phyloP scores from a whole-genome alignment of 2,888 invertebrate genomes.

The Drosophila pseudotalamancana region DNA sequence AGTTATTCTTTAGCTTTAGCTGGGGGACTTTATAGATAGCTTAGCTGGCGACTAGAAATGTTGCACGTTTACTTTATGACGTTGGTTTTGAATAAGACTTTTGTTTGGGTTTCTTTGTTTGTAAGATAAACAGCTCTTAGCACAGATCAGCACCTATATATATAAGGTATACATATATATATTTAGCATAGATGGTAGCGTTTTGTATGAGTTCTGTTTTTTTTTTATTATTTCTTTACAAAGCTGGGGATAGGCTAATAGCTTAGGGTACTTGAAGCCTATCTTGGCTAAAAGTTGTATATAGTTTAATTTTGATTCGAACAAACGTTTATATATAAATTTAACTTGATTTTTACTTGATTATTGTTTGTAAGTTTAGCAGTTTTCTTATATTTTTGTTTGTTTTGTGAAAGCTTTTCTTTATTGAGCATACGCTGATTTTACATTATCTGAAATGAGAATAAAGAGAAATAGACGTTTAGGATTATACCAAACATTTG shows the following conservation, averaged over 20 bases:
- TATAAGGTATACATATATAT: conserved; percentile 47
- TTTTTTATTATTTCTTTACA: conserved; percentile 51
- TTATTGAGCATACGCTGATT: conserved; percentile 80
- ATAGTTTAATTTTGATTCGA: conserved; percentile 51
- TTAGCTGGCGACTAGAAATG: conserved; percentile 72
- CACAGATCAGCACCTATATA: conserved; percentile 55
- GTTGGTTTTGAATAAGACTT: conserved; percentile 30
- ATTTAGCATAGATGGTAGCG: conserved; percentile 65
- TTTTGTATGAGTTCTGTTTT: conserved; percentile 43
- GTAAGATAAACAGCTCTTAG: conserved; percentile 43
- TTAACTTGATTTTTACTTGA: conserved; percentile 35
- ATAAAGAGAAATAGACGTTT: conserved; percentile 78
- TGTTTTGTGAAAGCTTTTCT: conserved; percentile 44
- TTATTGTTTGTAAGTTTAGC: conserved; percentile 42
- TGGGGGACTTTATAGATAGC: conserved; percentile 53
- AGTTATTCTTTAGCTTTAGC: conserved; percentile 40
- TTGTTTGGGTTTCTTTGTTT: conserved; percentile 1
- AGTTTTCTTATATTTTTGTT: conserved; percentile 25
- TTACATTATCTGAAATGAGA: conserved; percentile 83
- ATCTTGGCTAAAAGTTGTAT: conserved; percentile 44
- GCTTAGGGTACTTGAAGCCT: conserved; percentile 62
- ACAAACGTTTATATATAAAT: conserved; percentile 44
- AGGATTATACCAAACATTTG: conserved; percentile 72
- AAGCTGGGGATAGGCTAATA: conserved; percentile 69
- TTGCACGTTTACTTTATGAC: conserved; percentile 60